Evolutionary conservation across 2,113 vertebrate species (phyloP), one percentile per base, ranked within the genome.

Genomic region (Onychorhynchus coronatus): DNA sequence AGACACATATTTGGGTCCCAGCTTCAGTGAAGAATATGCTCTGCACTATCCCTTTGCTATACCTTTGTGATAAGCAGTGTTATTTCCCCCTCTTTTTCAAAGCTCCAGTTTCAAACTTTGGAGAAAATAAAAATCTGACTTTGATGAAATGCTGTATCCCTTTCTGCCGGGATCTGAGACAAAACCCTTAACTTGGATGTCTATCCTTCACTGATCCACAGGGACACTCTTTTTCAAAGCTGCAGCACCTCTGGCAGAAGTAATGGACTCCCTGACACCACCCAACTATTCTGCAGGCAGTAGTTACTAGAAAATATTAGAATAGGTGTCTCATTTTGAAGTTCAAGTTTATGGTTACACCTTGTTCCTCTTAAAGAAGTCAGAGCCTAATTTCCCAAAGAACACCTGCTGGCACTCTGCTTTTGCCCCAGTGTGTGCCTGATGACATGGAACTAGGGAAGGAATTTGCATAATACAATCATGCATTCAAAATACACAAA

Each of bases 91-190:
- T 78, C 47, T 68, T 24, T 37, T 24, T 37, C 11, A 37, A 16
- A 63, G 35, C 30, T 56, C 46, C 25, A 35, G 16, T 25, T 67
- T 84, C 2, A 2, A 25, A 59, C 24, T 53, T n/a, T 1, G 11
- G 44, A 63, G 53, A 22, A 87, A 76, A 25, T 52, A 0, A 63
- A 89, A 83, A 52, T 61, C 25, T 49, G 28, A 35, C 14, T 12
- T 70, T 47, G 27, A 22, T 1, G 5, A 74, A 89, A 66, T 0
- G 0, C 8, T 41, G 33, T 37, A 21, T 67, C n/a, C 35, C 17
- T 53, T 84, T 73, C 28, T 82, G 39, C 24, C 25, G 17, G 41
- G 18, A 30, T 31, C n/a, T 2, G 11, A 27, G 50, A 55, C 18
- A 41, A 44, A 81, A 4, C 3, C 5, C 12, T 85, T 17, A 59